Percentiles rank a stretch among this genome's conserved stretches.
Conservation (phyloP, 2,888 invertebrate species). For the Drosophila siamana region DNA sequence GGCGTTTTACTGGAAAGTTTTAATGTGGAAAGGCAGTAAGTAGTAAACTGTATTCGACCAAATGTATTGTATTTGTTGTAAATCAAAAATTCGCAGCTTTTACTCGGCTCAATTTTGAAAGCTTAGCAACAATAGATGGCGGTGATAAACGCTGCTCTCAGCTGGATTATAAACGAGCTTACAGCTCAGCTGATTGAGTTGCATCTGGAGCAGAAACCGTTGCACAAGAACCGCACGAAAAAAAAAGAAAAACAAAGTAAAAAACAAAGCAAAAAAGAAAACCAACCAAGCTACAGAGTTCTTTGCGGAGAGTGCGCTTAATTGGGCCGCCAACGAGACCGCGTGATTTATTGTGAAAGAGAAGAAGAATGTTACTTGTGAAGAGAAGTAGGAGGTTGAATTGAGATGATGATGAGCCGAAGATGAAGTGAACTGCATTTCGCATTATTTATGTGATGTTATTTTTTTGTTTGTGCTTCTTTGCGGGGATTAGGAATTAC, state of each 20-base stretch:
- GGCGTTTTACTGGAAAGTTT: no score
- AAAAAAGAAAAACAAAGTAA: slow-evolving; percentile 10
- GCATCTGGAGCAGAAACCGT: slow-evolving; percentile 35
- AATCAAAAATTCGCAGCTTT: no score
- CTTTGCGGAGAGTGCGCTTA: slow-evolving; percentile 55
- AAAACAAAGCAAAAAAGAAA: background rate
- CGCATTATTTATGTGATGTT: slow-evolving; percentile 76
- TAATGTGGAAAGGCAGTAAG: no score
- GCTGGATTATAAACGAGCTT: background rate
- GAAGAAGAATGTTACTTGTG: slow-evolving; percentile 28
- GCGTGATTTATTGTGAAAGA: slow-evolving; percentile 75
- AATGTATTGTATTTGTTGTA: no score
- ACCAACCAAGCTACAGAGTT: background rate
- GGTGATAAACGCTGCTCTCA: no score
- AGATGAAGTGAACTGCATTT: slow-evolving; percentile 39
- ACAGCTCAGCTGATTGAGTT: slow-evolving; percentile 44
- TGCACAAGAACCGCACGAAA: slow-evolving; percentile 17
- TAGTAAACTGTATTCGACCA: no score
- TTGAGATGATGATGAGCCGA: slow-evolving; percentile 21
- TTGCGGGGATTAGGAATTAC: slow-evolving; percentile 79
- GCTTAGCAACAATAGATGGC: background rate
- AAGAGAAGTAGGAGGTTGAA: slow-evolving; percentile 38
- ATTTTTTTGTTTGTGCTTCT: slow-evolving; percentile 67
- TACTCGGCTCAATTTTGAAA: no score
- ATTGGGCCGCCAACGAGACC: slow-evolving; percentile 67